phyloP scores from a whole-genome alignment of 2,797 vertebrate species.

The Sebastes nivosus region DNA sequence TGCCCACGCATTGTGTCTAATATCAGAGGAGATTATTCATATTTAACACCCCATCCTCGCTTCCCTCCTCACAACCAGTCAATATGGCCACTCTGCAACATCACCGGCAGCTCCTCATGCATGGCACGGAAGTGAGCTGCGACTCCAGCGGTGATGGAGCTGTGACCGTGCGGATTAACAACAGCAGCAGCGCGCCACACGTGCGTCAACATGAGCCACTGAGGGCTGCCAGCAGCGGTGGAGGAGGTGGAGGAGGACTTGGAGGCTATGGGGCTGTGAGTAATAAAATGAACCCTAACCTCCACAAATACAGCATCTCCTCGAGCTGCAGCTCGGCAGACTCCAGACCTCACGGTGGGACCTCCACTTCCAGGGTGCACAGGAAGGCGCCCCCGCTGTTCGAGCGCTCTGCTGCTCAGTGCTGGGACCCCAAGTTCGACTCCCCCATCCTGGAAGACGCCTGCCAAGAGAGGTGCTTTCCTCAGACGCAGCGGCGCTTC shows the following conservation, averaged over 20 bases:
- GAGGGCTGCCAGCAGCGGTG: constrained; percentile 62
- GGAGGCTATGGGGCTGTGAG: constrained; percentile 54
- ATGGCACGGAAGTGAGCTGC: constrained; percentile 92
- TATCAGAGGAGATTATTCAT: constrained; percentile 49
- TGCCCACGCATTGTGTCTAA: constrained; percentile 53
- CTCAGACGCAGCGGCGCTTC: constrained; percentile 93
- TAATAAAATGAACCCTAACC: constrained; percentile 80
- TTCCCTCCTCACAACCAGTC: constrained; percentile 55
- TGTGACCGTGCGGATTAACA: constrained; percentile 89
- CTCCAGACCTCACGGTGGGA: constrained; percentile 78
- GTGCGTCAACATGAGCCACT: constrained; percentile 61
- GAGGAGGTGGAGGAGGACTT: constrained; percentile 50
- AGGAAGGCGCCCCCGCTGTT: constrained; percentile 90
- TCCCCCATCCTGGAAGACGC: constrained; percentile 94
- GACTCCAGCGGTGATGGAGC: constrained; percentile 88
- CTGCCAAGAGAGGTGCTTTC: constrained; percentile 95
- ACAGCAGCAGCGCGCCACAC: constrained; percentile 66
- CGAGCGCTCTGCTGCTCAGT: constrained; percentile 93
- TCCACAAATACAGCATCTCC: constrained; percentile 94
- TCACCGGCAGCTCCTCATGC: constrained; percentile 89
- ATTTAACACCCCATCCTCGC: constrained; percentile 26
- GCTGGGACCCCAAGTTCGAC: constrained; percentile 98
- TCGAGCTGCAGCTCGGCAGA: constrained; percentile 95
- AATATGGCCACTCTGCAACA: constrained; percentile 93
- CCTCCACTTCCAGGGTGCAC: constrained; percentile 69